Conservation (phyloP, 2,797 vertebrate genomes). For the Melanotaenia trifasciata region DNA sequence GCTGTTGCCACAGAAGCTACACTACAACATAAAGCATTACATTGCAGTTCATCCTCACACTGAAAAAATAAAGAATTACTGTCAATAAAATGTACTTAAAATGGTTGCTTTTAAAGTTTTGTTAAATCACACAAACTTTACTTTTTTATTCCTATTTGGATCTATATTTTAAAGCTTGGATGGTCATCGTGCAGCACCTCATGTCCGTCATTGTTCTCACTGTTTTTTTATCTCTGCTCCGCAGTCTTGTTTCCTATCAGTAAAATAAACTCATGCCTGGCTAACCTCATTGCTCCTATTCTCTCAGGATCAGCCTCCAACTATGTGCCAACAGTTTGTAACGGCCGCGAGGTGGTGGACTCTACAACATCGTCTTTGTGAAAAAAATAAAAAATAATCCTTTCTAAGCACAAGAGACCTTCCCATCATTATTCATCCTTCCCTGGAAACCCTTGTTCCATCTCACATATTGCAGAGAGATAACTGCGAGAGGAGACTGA, state of each 20-base stretch:
- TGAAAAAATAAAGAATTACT: not conserved
- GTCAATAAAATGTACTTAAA: not conserved
- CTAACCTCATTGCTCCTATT: constrained; percentile 18
- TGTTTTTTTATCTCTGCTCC: constrained; percentile 31
- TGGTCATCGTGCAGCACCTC: not conserved
- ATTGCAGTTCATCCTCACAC: not conserved
- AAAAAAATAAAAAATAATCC: constrained; percentile 66
- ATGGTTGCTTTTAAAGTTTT: not conserved
- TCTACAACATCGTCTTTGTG: constrained; percentile 96
- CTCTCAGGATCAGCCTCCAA: constrained; percentile 88
- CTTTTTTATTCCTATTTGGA: not conserved
- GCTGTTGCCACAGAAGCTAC: too few species aligned
- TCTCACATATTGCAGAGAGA: constrained; percentile 57
- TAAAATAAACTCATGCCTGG: not conserved
- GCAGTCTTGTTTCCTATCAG: constrained; percentile 18
- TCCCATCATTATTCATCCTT: constrained; percentile 38
- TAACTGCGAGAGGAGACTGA: constrained; percentile 40
- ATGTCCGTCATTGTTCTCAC: not conserved
- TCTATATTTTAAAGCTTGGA: not conserved
- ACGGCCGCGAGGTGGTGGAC: constrained; percentile 95
- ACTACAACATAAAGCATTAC: not conserved
- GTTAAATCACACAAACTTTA: not conserved
- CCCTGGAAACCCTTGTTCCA: constrained; percentile 36
- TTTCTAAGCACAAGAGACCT: constrained; percentile 49
- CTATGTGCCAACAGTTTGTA: constrained; percentile 93